Evolutionary conservation across 2,113 vertebrate species (phyloP).

Genomic region (Barbus barbus): DNA sequence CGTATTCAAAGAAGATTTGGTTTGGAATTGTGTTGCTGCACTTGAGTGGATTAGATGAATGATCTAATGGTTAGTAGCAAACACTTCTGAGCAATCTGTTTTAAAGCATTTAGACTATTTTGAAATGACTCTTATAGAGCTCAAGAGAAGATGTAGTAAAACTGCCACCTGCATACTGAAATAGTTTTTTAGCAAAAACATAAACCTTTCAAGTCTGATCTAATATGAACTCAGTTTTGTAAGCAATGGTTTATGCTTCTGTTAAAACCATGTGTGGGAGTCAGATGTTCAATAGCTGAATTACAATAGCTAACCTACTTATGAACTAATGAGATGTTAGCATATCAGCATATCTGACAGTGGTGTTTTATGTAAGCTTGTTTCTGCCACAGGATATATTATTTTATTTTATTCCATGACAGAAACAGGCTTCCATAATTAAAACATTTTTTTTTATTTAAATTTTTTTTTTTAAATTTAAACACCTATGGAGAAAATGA

Average conservation of each 20-base stretch:
- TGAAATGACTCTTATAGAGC: background rate
- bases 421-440: background rate
- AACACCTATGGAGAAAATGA: background rate
- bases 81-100: background rate
- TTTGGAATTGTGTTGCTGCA: background rate
- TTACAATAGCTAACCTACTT: background rate
- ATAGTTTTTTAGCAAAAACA: background rate
- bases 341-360: background rate
- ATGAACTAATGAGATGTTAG: background rate
- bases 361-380: background rate
- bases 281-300: background rate
- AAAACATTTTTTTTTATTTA: background rate
- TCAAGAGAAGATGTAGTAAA: background rate
- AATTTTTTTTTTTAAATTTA: background rate
- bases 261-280: background rate
- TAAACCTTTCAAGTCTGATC: background rate
- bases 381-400: too few relatives aligned
- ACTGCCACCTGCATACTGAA: background rate
- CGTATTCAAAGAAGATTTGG: background rate
- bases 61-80: constrained; percentile 7
- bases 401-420: too few relatives aligned
- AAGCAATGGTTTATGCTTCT: background rate
- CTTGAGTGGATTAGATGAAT: background rate
- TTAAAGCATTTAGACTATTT: background rate
- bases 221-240: background rate